Base-by-base conservation (phyloP, 2,113 vertebrate species). In the Anhinga rufa region DNA sequence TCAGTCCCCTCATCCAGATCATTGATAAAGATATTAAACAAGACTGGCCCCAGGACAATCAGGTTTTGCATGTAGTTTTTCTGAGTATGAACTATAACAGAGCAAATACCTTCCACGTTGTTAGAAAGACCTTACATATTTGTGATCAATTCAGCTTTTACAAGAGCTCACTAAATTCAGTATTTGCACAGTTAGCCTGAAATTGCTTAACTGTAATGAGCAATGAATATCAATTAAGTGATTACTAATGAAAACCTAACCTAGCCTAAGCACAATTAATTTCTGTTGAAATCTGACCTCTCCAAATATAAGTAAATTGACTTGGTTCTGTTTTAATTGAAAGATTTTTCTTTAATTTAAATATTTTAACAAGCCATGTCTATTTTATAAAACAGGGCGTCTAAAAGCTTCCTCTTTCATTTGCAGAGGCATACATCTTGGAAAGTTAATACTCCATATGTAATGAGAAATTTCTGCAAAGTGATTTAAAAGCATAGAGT, bases 221-320 rank as follows among this genome's bases (percentile, higher is more conserved):
- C 38, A 94, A 69, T 78, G 90, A 91, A 85, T 92, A 93, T 89
- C 87, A 94, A 65, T 92, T 88, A 88, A 82, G 31, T 91, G 51
- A 93, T 90, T 93, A 76, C 77, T 96, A 95, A 97, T 84, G 82
- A 87, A 96, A 95, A 88, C 74, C 82, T 93, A 94, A 93, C 71
- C 62, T 88, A 66, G 32, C 54, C 76, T 83, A 83, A 92, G 83
- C 68, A 86, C 68, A 93, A 96, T 96, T 96, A 95, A 94, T 97
- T 96, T 95, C 87, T 88, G 21, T 83, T 85, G 80, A 93, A 96
- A 92, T 78, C 66, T 91, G 84, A 86, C 81, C 72, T 54, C 69
- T 92, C 68, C 75, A 86, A 95, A 92, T 87, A 48, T 84, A 91
- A 90, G 78, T 86, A 84, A 96, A 95, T 96, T 92, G 72, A 94